Base-by-base conservation (phyloP, 2,797 vertebrate species). In the Acestrorhynchus altus region DNA sequence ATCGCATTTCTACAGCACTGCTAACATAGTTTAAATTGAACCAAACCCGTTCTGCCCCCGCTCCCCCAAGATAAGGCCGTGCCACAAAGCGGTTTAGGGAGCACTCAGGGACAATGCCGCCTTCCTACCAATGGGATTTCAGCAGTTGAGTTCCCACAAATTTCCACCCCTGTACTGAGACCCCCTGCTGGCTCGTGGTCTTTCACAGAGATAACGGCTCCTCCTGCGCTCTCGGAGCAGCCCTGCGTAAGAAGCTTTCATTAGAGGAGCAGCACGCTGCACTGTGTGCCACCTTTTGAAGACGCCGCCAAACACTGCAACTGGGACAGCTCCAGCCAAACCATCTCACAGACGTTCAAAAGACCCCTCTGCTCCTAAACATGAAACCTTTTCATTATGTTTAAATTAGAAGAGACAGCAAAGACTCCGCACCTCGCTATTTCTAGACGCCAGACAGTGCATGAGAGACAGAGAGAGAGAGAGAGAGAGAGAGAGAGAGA, bases 201-300 rank as follows among this genome's bases (percentile, higher is more conserved):
- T 28, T 60, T 13, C 12, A 56, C 78, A 49, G 74, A 6, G 12
- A 72, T 81, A 75, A 42, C 8, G 16, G 16, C 54, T 74, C 60
- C 77, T 69, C 76, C 75, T 63, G 66, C 42, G 22, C 69, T 79
- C 63, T 70, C 49, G 77, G 76, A 82, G 85, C 47, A n/a, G n/a
- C 63, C 31, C n/a, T 68, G 64, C 6, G 31, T 88, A 87, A 87
- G 85, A 86, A 77, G 86, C 86, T 90, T 90, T 87, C 82, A 84
- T 90, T 84, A 86, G 86, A 74, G 79, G 9, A 56, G 52, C 52
- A 83, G 52, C 52, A 83, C 76, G 79, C 83, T 81, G 73, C 80
- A 71, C 74, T 61, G 16, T 59, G 5, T 16, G n/a, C 18, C 54
- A 66, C 26, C 74, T 69, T 87, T 84, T 85, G 84, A 83, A 87